Evolutionary conservation across 2,797 vertebrate genomes (phyloP), one percentile per base, ranked within the genome.

Genomic region (Enteromius thamalakanensis): DNA sequence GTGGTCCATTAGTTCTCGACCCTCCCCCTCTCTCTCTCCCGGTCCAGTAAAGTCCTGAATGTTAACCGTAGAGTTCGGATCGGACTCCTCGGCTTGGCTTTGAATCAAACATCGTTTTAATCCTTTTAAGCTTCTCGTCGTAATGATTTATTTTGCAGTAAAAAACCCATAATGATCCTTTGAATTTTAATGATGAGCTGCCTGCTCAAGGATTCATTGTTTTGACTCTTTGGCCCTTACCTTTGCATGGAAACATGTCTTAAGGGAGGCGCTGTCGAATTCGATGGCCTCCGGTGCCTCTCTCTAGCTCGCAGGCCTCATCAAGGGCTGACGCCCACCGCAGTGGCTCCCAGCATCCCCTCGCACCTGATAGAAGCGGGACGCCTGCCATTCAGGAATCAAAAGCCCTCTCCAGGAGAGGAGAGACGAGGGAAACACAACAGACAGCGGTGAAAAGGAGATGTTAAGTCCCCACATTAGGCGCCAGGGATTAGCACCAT

Each of bases 71-170:
- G 91, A 93, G 92, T 93, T 90, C 91, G 74, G 89, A 92, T 90
- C 91, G 93, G 93, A 94, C 93, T 95, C 93, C 93, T 92, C 94
- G 92, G 90, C 93, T 89, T 92, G 92, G 94, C 94, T 95, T 95
- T 94, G 95, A 95, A 94, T 93, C 92, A 94, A 95, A 92, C 95
- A 94, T 94, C 93, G 90, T 95, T 94, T 95, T 96, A 96, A 96
- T 96, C 95, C 95, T 94, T 94, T 95, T 95, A 96, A 96, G 95
- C 94, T 95, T 92, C 94, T 96, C 94, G 93, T 95, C 95, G 93
- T 96, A 96, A 96, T 96, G 95, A 96, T 96, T 96, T 96, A 96
- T 96, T 96, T 96, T 95, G 94, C 92, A 94, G 93, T 94, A 94
- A 67, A 70, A 88, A 86, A 86, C 94, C 93, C 91, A 76, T 95